A percentile compares a stretch with the other conserved stretches of the same genome.
These are phyloP conservation scores for Meloidogyne chitwoodi DNA, from an alignment of 1,140 invertebrate genomes.

Conservation along the genomic window DNA sequence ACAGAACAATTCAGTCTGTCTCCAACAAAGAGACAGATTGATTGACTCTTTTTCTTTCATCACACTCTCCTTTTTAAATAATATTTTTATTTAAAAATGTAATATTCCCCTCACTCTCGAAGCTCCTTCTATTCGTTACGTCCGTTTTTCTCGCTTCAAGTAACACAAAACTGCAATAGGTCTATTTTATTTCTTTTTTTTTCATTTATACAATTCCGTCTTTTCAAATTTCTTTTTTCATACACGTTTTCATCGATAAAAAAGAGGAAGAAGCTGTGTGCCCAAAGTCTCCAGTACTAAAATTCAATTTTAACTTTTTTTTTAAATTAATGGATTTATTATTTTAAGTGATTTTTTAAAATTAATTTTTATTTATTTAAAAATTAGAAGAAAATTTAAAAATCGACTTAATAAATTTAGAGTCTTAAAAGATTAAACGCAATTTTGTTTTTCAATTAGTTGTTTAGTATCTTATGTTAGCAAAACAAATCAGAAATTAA, in stretches of 20 bases:
- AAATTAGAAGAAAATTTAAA: too few species aligned
- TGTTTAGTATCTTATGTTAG: not conserved
- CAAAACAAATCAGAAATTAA: not conserved
- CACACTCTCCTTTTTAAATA: not conserved
- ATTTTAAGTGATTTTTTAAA: too few species aligned
- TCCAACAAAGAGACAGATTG: not conserved
- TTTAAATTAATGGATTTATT: too few species aligned
- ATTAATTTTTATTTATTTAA: too few species aligned
- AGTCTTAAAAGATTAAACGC: too few species aligned
- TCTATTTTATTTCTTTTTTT: not conserved
- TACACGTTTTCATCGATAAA: too few species aligned
- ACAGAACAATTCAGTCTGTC: not conserved
- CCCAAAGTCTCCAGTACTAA: too few species aligned
- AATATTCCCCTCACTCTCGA: not conserved
- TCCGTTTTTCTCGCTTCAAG: not conserved
- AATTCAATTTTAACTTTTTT: too few species aligned
- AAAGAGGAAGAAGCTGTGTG: too few species aligned
- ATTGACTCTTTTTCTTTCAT: not conserved
- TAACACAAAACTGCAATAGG: not conserved
- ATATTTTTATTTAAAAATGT: not conserved
- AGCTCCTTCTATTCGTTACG: not conserved
- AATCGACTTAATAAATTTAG: too few species aligned
- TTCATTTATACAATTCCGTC: not conserved
- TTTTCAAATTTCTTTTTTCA: not conserved
- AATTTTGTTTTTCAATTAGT: too few species aligned